Evolutionary conservation across 2,888 invertebrate species (phyloP).

Genomic region (Uropetala carovei): DNA sequence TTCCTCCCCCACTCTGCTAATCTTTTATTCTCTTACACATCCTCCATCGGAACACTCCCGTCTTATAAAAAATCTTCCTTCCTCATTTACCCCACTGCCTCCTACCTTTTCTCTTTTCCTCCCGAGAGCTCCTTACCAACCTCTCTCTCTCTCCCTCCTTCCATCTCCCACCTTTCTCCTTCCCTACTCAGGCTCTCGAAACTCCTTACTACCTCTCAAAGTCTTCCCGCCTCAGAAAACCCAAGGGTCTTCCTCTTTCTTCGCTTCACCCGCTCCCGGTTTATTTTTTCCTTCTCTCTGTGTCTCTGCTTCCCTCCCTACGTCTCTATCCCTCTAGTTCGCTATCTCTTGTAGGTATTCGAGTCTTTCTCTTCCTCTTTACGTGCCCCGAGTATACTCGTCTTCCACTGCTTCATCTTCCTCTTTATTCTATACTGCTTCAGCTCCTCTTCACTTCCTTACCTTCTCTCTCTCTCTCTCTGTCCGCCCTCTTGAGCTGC

Average conservation of each 20-base stretch:
- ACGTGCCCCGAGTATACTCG: not conserved
- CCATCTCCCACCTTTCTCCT: not conserved
- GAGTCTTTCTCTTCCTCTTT: not conserved
- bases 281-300: not conserved
- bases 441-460: not conserved
- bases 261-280: not conserved
- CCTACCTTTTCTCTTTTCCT: not conserved
- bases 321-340: not conserved
- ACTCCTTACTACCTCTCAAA: not conserved
- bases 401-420: not conserved
- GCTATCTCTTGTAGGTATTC: not conserved
- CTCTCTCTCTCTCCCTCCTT: not conserved
- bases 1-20: not conserved
- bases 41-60: not conserved
- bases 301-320: not conserved
- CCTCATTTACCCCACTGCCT: not conserved
- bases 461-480: not conserved
- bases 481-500: too few species aligned
- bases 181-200: not conserved
- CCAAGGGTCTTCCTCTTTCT: not conserved
- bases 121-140: slow-evolving; percentile 11
- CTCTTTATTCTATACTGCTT: too few species aligned
- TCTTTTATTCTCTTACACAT: not conserved
- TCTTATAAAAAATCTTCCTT: not conserved
- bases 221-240: not conserved